Conservation (phyloP, 23 tunicate species). For the Trididemnum miniatum region DNA sequence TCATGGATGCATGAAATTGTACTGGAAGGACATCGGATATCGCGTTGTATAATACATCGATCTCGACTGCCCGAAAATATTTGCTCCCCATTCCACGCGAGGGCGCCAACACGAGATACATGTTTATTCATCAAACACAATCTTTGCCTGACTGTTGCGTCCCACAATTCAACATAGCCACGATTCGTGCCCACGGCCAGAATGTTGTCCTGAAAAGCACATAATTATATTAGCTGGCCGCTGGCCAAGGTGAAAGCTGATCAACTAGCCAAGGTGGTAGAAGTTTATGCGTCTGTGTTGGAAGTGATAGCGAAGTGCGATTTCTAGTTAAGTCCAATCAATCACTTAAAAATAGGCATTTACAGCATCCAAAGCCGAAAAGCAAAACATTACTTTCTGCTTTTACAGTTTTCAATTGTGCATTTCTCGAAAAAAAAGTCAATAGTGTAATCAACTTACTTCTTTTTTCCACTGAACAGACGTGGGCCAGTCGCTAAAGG, state of each 20-base stretch:
- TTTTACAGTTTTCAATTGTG: too few relatives aligned
- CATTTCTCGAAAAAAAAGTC: too few relatives aligned
- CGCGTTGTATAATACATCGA: slow-evolving; percentile 80
- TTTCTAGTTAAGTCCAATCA: too few relatives aligned
- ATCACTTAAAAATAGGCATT: too few relatives aligned
- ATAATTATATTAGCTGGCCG: neutral
- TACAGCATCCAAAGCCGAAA: too few relatives aligned
- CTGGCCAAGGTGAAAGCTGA: too few relatives aligned
- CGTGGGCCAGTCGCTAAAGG: slow-evolving; percentile 67
- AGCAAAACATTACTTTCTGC: too few relatives aligned
- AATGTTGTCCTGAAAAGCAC: slow-evolving; percentile 49
- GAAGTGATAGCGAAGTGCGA: too few relatives aligned
- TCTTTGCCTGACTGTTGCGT: slow-evolving; percentile 49
- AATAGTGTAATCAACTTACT: slow-evolving; percentile 41
- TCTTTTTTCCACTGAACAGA: slow-evolving; percentile 83
- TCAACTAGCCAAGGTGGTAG: too few relatives aligned
- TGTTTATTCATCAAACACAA: slow-evolving; percentile 69
- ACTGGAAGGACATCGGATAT: slow-evolving; percentile 55
- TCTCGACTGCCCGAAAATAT: slow-evolving; percentile 92
- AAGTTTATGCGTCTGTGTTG: too few relatives aligned
- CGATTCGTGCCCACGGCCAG: slow-evolving; percentile 93
- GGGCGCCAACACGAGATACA: slow-evolving; percentile 89
- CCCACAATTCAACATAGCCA: slow-evolving; percentile 92
- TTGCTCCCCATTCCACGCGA: slow-evolving; percentile 97
- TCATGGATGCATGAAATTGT: too few relatives aligned